phyloP scores from a whole-genome alignment of 2,113 vertebrate species.

The Perca schrenkii region DNA sequence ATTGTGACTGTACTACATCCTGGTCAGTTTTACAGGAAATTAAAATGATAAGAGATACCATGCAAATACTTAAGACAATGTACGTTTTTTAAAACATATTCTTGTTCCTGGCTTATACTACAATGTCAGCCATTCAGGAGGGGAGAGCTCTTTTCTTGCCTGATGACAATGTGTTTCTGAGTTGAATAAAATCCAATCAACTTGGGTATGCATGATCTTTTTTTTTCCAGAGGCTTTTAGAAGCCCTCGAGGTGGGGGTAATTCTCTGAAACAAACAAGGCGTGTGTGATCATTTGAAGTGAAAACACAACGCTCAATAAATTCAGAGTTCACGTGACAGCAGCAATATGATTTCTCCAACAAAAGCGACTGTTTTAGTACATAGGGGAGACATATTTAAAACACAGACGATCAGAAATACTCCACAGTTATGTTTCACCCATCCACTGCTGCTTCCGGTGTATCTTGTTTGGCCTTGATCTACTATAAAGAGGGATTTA shows the following conservation, averaged over 20 bases:
- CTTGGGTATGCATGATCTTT: not conserved
- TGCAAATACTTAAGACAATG: slow-evolving; percentile 2
- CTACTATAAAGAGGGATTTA: not conserved
- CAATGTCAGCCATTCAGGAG: slow-evolving; percentile 2
- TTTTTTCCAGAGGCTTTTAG: not conserved
- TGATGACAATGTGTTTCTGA: not conserved
- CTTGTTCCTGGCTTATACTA: not conserved
- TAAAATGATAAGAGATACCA: not conserved
- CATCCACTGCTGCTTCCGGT: not conserved
- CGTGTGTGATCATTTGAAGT: slow-evolving; percentile 1
- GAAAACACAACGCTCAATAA: not conserved
- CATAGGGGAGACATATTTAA: not conserved
- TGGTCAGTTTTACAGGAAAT: not conserved
- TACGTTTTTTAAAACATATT: too few species aligned
- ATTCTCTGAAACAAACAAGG: not conserved
- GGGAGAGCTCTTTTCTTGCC: not conserved
- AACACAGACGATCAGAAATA: not conserved
- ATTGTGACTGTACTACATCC: not conserved
- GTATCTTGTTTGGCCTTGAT: not conserved
- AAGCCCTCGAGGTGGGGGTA: not conserved
- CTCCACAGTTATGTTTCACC: not conserved
- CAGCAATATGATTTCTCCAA: not conserved
- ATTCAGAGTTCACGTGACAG: not conserved
- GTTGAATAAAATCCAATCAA: not conserved
- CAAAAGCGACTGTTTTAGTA: not conserved